phyloP scores from a whole-genome alignment of 2,888 invertebrate genomes.

The Lepidocyrtoides sp. region DNA sequence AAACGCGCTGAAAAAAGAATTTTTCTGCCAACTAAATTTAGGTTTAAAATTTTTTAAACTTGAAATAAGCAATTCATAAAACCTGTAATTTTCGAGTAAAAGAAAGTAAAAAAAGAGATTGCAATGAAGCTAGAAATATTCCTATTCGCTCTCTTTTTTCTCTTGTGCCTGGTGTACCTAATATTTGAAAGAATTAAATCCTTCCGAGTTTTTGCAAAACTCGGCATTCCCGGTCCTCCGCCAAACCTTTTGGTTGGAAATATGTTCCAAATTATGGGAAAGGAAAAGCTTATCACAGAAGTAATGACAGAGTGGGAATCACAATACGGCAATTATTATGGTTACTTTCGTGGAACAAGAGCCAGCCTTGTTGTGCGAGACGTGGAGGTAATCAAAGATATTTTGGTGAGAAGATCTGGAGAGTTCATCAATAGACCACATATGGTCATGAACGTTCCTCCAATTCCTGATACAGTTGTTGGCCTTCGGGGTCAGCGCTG shows the following conservation, averaged over 20 bases:
- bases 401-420: constrained; percentile 86
- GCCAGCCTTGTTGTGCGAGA: constrained; percentile 85
- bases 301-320: constrained; percentile 84
- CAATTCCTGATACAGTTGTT: constrained; percentile 82
- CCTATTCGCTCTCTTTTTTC: constrained; percentile 9
- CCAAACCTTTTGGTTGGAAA: constrained; percentile 82
- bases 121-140: constrained; percentile 24
- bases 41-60: too few relatives aligned
- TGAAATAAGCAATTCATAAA: background rate
- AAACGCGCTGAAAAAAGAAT: background rate
- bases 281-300: constrained; percentile 70
- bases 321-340: constrained; percentile 84
- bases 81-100: background rate
- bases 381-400: constrained; percentile 85
- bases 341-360: constrained; percentile 84
- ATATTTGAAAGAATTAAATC: constrained; percentile 45
- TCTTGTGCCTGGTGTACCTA: constrained; percentile 41
- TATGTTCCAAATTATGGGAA: constrained; percentile 71
- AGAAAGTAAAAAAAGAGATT: background rate
- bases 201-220: constrained; percentile 61
- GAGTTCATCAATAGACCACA: constrained; percentile 86
- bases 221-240: constrained; percentile 82
- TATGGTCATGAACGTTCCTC: constrained; percentile 82
- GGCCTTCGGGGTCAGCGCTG: constrained; percentile 87
- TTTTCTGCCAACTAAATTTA: background rate